A percentile compares a stretch with the other conserved stretches of the same genome.
phyloP scores from a whole-genome alignment of 1,140 invertebrate species.

The Lucilia cuprina region DNA sequence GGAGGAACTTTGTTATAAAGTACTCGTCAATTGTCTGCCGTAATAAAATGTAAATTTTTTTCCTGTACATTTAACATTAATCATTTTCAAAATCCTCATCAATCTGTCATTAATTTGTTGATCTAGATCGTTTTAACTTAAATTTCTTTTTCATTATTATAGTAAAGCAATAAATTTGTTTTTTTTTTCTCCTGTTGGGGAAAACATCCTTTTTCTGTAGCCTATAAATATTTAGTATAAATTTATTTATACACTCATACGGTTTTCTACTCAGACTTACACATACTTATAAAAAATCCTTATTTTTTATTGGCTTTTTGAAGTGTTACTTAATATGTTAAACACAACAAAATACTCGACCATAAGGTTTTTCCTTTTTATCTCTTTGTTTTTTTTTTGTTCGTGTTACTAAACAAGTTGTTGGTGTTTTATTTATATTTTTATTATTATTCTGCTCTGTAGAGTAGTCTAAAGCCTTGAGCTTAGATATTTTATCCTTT shows the following conservation, averaged over 20 bases:
- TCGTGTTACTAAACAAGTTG: not conserved
- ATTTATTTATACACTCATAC: too few species aligned
- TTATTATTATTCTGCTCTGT: not conserved
- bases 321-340: slow-evolving; percentile 7
- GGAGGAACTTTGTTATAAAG: too few species aligned
- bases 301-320: not conserved
- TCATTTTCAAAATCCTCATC: not conserved
- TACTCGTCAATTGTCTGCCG: too few species aligned
- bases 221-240: not conserved
- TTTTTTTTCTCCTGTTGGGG: too few species aligned
- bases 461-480: not conserved
- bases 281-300: not conserved
- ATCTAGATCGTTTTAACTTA: not conserved
- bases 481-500: not conserved
- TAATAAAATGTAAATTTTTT: too few species aligned
- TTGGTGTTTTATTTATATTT: not conserved
- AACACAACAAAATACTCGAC: not conserved
- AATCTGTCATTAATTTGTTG: slow-evolving; percentile 1
- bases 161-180: not conserved
- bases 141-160: not conserved
- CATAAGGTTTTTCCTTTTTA: not conserved
- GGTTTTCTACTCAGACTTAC: too few species aligned
- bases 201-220: not conserved
- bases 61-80: not conserved
- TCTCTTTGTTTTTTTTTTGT: not conserved